phyloP scores from a whole-genome alignment of 2,797 vertebrate species.

The Aphelocoma californica region DNA sequence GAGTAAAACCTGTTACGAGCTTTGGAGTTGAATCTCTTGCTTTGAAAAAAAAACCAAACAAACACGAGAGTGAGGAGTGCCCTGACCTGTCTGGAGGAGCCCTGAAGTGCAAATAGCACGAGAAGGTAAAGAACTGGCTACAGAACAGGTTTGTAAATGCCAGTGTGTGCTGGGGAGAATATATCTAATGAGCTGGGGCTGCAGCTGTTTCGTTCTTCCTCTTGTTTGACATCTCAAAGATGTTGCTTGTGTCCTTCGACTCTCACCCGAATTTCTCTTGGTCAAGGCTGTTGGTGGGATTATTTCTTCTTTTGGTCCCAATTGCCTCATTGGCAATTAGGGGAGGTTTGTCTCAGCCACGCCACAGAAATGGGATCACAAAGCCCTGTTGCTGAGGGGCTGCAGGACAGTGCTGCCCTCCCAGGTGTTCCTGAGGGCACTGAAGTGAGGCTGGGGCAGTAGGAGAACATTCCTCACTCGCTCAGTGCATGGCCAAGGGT shows the following conservation, averaged over 20 bases:
- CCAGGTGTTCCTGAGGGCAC: not conserved
- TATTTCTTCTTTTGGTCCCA: not conserved
- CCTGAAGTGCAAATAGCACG: not conserved
- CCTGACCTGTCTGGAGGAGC: not conserved
- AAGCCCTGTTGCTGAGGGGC: not conserved
- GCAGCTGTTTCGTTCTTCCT: not conserved
- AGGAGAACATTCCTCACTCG: fast-evolving
- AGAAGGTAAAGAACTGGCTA: not conserved
- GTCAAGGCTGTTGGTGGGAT: not conserved
- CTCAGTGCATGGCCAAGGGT: fast-evolving
- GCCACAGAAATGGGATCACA: fast-evolving
- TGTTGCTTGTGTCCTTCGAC: not conserved
- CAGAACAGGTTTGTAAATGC: not conserved
- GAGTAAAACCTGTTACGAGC: not conserved
- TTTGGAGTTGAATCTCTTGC: not conserved
- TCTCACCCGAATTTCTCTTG: not conserved
- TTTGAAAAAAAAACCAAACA: not conserved
- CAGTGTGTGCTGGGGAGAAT: not conserved
- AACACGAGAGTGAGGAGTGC: not conserved
- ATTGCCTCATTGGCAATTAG: not conserved
- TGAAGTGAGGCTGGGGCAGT: not conserved
- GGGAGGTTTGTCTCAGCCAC: not conserved
- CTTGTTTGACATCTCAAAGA: not conserved
- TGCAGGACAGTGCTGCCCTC: not conserved
- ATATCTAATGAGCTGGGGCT: not conserved